phyloP scores from a whole-genome alignment of 2,888 invertebrate genomes.

The Parelbella ahira region DNA sequence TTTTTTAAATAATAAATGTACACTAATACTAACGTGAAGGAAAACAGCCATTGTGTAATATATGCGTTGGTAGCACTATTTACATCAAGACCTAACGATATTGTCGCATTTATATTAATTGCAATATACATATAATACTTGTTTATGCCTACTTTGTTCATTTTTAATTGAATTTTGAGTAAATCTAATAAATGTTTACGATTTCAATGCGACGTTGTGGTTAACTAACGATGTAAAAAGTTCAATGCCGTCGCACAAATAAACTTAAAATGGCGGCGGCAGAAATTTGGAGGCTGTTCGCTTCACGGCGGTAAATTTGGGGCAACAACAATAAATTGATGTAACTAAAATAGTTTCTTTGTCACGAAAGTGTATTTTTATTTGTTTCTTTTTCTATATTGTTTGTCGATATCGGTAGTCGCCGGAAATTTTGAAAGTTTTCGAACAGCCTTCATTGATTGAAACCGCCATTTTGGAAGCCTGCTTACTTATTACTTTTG shows the following conservation, averaged over 20 bases:
- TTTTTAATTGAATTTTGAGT: too few relatives aligned
- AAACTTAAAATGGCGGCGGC: constrained; percentile 71
- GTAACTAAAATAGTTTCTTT: constrained; percentile 51
- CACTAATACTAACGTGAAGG: too few relatives aligned
- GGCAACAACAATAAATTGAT: constrained; percentile 54
- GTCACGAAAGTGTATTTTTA: constrained; percentile 57
- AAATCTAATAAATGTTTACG: too few relatives aligned
- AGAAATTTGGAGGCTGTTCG: constrained; percentile 81
- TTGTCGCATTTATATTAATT: neutral
- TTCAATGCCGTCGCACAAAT: constrained; percentile 51
- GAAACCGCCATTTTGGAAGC: constrained; percentile 69
- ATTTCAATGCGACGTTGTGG: constrained; percentile 7
- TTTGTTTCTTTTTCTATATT: constrained; percentile 57
- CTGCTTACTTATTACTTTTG: constrained; percentile 45
- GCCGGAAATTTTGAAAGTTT: constrained; percentile 75
- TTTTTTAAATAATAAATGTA: too few relatives aligned
- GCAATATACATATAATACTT: too few relatives aligned
- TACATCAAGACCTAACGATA: constrained; percentile 1
- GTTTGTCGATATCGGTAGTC: constrained; percentile 54
- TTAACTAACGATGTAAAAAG: too few relatives aligned
- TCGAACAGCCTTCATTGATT: constrained; percentile 84
- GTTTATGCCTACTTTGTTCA: too few relatives aligned
- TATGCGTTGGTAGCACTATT: neutral
- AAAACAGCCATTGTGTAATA: constrained; percentile 17
- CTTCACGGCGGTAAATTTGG: constrained; percentile 70